These are phyloP conservation scores for Donacobius atricapilla DNA, from an alignment of 2,113 vertebrate genomes.

Conservation along the genomic window DNA sequence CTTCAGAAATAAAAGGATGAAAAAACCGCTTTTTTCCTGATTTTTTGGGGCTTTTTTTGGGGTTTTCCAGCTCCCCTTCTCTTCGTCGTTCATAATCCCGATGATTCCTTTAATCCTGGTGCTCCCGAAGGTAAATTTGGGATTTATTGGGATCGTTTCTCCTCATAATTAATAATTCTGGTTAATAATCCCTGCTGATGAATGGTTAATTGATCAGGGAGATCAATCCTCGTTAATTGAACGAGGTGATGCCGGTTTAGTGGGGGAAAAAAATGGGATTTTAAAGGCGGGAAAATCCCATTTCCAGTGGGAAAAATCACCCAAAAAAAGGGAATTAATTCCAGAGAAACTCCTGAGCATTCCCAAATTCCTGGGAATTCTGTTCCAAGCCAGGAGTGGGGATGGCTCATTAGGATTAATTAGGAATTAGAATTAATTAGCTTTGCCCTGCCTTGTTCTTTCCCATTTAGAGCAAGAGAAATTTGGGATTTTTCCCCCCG, in stretches of 20 bases:
- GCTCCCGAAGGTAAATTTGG: background rate
- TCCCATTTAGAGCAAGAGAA: background rate
- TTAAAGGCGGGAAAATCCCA: background rate
- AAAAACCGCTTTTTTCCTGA: background rate
- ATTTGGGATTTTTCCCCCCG: accelerated
- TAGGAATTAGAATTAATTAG: background rate
- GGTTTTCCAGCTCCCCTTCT: background rate
- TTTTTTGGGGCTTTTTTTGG: background rate
- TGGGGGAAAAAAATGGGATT: background rate
- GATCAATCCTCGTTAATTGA: accelerated
- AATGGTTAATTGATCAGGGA: background rate
- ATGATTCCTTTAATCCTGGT: background rate
- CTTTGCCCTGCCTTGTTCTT: no score
- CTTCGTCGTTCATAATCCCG: background rate
- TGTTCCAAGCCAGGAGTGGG: background rate
- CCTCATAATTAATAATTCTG: no score
- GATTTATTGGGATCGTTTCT: background rate
- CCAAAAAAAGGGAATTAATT: accelerated
- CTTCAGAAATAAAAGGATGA: background rate
- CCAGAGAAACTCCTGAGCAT: accelerated
- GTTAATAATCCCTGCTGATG: no score
- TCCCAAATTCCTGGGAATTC: background rate
- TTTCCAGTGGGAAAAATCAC: background rate
- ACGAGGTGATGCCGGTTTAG: background rate
- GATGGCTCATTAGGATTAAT: background rate